Evolutionary conservation across 2,797 vertebrate species (phyloP), one percentile per base, ranked within the genome.

Genomic region (Tarsius wallacei): DNA sequence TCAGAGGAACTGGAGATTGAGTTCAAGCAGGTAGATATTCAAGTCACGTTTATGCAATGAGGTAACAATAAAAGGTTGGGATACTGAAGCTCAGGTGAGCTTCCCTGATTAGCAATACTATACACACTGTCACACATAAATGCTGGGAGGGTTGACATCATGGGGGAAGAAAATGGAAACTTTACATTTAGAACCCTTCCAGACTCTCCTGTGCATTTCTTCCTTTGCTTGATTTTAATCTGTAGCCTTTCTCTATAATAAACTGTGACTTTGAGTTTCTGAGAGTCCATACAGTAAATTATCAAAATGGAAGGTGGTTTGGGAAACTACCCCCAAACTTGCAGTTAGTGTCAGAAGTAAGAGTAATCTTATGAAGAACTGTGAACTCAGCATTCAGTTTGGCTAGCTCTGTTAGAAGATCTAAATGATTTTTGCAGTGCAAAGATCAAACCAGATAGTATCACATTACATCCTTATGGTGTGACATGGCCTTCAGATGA

Each of bases 201-300:
- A 68, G 22, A 2, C 0, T 1, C 3, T 70, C 9, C 21, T 70
- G 6, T 28, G 28, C 6, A 33, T 33, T 26, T 78, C 5, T 86
- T 95, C 26, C 22, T 78, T 90, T 51, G 57, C 10, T 49, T 76
- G 9, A 81, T 85, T 87, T 94, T 80, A 92, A 59, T 61, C 51
- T 57, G 73, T 82, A 86, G 7, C 11, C 11, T 87, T 92, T 83
- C 31, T 1, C 11, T 64, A 3, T 64, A 64, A 64, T 26, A 70
- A 70, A 70, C 19, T 36, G 19, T 70, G 36, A 70, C n/a, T 36
- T 3, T 68, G 9, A 49, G 4, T 76, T 76, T 83, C 12, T 49
- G 0, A 83, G 36, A 77, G 13, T 28, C 0, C 10, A 36, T 64
- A 80, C 28, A 19, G 12, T n/a, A 66, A 90, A 77, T 92, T 97